Percentiles rank a stretch among this genome's conserved stretches.
phyloP scores from a whole-genome alignment of 2,888 invertebrate genomes.

The Agrochola lychnidis region DNA sequence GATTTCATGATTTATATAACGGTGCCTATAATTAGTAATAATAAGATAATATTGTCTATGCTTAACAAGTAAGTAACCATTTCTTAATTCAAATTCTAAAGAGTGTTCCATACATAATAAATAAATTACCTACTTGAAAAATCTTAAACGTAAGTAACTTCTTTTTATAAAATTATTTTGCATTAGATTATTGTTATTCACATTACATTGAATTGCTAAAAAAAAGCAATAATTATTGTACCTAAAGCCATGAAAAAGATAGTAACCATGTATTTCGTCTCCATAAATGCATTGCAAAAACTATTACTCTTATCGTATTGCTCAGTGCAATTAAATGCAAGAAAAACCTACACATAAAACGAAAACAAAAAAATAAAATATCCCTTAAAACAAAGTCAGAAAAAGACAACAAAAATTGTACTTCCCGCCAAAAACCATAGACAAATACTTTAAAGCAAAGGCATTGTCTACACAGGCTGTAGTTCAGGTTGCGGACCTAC shows the following conservation, averaged over 20 bases:
- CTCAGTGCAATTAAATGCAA: conserved; percentile 16
- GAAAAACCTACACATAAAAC: not conserved
- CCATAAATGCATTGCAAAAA: conserved; percentile 25
- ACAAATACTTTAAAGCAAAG: conserved; percentile 34
- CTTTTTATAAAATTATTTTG: conserved; percentile 2
- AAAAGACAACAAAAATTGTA: conserved; percentile 59
- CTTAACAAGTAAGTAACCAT: conserved; percentile 42
- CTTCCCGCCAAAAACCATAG: conserved; percentile 50
- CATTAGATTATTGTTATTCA: not conserved
- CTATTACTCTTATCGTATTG: conserved; percentile 16
- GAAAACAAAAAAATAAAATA: conserved; percentile 20
- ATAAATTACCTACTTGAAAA: not conserved
- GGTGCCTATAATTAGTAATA: conserved; percentile 5
- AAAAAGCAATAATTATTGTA: not conserved
- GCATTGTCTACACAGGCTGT: conserved; percentile 63
- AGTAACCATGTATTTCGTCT: conserved; percentile 1
- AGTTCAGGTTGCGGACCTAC: conserved; percentile 82
- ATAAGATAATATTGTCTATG: conserved; percentile 44
- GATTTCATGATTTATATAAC: conserved; percentile 2
- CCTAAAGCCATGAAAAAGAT: not conserved
- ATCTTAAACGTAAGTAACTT: conserved; percentile 12
- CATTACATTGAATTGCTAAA: conserved; percentile 5
- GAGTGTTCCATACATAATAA: conserved; percentile 14
- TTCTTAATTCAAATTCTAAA: conserved; percentile 17
- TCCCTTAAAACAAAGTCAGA: conserved; percentile 20